phyloP scores from a whole-genome alignment of 2,888 invertebrate species.

The Limenitis camilla region DNA sequence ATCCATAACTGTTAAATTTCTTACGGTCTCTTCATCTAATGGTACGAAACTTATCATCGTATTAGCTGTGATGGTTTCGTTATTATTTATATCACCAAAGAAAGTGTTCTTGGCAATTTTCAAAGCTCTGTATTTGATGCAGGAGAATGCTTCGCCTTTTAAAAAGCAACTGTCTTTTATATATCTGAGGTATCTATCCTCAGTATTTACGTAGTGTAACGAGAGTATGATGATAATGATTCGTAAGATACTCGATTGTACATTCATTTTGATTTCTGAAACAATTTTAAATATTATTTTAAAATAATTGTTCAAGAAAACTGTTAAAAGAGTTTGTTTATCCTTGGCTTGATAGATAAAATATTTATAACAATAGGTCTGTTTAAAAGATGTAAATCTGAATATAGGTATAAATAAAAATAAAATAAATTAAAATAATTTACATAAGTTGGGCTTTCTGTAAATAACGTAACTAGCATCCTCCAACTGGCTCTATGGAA shows the following conservation, averaged over 20 bases:
- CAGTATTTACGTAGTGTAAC: constrained; percentile 24
- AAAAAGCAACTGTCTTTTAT: constrained; percentile 63
- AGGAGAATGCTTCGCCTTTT: constrained; percentile 56
- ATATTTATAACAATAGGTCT: too few relatives aligned
- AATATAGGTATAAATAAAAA: too few relatives aligned
- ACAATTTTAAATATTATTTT: neutral
- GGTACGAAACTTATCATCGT: constrained; percentile 56
- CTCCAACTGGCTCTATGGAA: too few relatives aligned
- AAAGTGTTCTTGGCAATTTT: constrained; percentile 60
- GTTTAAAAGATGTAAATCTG: too few relatives aligned
- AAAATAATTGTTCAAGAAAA: too few relatives aligned
- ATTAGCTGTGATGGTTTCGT: constrained; percentile 55
- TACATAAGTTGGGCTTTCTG: too few relatives aligned
- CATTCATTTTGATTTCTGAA: constrained; percentile 20
- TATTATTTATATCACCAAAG: constrained; percentile 49
- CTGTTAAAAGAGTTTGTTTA: too few relatives aligned
- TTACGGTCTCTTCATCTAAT: constrained; percentile 49
- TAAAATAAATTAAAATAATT: too few relatives aligned
- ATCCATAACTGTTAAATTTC: constrained; percentile 38
- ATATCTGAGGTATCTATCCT: constrained; percentile 58
- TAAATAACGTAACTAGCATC: too few relatives aligned
- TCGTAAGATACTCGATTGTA: constrained; percentile 5
- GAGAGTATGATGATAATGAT: constrained; percentile 8
- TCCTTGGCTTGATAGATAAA: too few relatives aligned
- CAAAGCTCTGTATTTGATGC: constrained; percentile 62